Conservation (phyloP, 2,113 vertebrate species). For the Panthera leo region DNA sequence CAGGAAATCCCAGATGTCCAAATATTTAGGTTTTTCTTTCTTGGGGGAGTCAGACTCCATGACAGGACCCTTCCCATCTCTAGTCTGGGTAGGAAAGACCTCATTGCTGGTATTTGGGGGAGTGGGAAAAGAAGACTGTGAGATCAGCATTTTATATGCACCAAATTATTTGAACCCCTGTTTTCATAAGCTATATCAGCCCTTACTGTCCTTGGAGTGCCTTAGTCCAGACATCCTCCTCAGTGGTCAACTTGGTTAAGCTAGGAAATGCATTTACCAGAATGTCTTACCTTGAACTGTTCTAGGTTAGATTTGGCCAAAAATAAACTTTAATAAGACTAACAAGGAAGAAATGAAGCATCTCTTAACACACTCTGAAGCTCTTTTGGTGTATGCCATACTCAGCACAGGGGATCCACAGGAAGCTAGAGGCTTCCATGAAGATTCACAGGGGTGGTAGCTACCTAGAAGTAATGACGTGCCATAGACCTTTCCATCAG, state of each 20-base stretch:
- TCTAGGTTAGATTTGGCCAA: background rate
- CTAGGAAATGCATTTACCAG: background rate
- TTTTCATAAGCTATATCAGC: background rate
- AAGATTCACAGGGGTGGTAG: background rate
- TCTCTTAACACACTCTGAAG: background rate
- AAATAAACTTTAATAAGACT: background rate
- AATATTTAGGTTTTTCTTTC: background rate
- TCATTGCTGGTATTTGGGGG: background rate
- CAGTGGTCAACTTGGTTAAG: background rate
- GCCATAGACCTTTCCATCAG: background rate
- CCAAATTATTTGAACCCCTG: background rate
- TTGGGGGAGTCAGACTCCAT: background rate
- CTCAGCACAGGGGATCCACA: background rate
- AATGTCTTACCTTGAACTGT: background rate
- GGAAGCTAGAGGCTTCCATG: background rate
- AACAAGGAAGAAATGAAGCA: background rate
- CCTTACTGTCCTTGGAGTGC: background rate
- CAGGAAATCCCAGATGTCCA: background rate
- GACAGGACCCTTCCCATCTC: background rate
- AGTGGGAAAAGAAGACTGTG: background rate
- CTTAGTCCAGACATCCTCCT: background rate
- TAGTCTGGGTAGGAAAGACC: background rate
- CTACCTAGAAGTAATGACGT: background rate
- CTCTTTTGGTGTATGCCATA: background rate
- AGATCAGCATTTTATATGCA: background rate